Conservation (phyloP, 2,797 vertebrate genomes). For the Rhynchonycteris naso region DNA sequence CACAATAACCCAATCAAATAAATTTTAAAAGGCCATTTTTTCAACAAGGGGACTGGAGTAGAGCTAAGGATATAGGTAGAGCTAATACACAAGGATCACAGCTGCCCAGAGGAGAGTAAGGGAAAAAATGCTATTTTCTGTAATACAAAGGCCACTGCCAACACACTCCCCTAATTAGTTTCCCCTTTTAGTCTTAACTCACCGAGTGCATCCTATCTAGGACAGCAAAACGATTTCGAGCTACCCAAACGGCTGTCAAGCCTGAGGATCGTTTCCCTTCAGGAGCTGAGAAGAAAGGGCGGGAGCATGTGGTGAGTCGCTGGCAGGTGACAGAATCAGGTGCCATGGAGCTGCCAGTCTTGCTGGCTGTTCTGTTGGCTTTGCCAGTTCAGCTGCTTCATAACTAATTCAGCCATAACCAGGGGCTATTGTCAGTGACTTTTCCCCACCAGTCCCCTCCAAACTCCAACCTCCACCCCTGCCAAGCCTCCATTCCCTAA, state of each 20-base stretch:
- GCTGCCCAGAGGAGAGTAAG: neutral
- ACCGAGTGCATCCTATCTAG: conserved; percentile 99
- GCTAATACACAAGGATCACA: neutral
- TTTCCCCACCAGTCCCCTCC: conserved; percentile 56
- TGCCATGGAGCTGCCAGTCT: conserved; percentile 70
- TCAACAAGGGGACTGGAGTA: neutral
- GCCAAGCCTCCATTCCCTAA: conserved; percentile 77
- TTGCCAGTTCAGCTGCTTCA: conserved; percentile 76
- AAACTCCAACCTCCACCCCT: conserved; percentile 62
- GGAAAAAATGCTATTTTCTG: neutral
- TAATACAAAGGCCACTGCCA: neutral
- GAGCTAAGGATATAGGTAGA: neutral
- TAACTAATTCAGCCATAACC: conserved; percentile 79
- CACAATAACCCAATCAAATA: neutral
- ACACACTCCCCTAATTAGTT: neutral
- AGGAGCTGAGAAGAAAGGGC: conserved; percentile 88
- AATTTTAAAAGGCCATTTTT: conserved; percentile 2
- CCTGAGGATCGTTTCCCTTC: conserved; percentile 98
- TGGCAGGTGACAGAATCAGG: conserved; percentile 74
- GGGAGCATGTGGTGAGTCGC: conserved; percentile 65
- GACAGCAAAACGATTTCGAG: conserved; percentile 96
- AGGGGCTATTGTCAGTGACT: conserved; percentile 75
- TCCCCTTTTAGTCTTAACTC: conserved; percentile 78
- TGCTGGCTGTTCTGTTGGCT: conserved; percentile 71
- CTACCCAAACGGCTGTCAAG: conserved; percentile 98